These are phyloP conservation scores for Dolichomitus sp. DNA, from an alignment of 2,888 invertebrate genomes.

Conservation along the genomic window DNA sequence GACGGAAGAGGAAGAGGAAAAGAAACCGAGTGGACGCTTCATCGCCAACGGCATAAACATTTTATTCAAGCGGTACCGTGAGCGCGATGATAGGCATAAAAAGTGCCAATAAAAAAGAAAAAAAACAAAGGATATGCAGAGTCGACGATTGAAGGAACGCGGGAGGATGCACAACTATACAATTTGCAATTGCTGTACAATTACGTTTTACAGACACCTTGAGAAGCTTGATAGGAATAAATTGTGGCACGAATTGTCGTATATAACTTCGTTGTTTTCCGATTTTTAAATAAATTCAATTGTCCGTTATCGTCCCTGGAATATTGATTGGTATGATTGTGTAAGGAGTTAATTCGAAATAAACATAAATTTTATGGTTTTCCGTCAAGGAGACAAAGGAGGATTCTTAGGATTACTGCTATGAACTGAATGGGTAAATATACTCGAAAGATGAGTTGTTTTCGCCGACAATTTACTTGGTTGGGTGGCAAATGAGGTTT, in stretches of 20 bases:
- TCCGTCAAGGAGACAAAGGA: neutral
- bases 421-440: neutral
- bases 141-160: neutral
- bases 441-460: neutral
- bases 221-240: neutral
- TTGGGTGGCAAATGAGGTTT: no score
- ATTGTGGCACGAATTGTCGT: neutral
- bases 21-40: neutral
- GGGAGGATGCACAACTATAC: slow-evolving; percentile 47
- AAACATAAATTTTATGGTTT: neutral
- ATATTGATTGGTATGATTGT: slow-evolving; percentile 8
- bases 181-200: slow-evolving; percentile 52
- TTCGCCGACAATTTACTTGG: no score
- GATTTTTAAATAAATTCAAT: slow-evolving; percentile 21
- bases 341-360: neutral
- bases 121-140: neutral
- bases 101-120: slow-evolving; percentile 13
- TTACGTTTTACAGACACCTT: slow-evolving; percentile 51
- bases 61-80: slow-evolving; percentile 7
- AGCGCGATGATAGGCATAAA: slow-evolving; percentile 10
- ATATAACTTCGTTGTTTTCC: neutral
- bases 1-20: slow-evolving; percentile 50
- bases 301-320: slow-evolving; percentile 6
- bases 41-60: neutral
- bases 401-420: neutral